A percentile compares a stretch with the other conserved stretches of the same genome.
These are phyloP conservation scores for Metaphire vulgaris DNA, from an alignment of 1,140 invertebrate species.

Conservation along the genomic window DNA sequence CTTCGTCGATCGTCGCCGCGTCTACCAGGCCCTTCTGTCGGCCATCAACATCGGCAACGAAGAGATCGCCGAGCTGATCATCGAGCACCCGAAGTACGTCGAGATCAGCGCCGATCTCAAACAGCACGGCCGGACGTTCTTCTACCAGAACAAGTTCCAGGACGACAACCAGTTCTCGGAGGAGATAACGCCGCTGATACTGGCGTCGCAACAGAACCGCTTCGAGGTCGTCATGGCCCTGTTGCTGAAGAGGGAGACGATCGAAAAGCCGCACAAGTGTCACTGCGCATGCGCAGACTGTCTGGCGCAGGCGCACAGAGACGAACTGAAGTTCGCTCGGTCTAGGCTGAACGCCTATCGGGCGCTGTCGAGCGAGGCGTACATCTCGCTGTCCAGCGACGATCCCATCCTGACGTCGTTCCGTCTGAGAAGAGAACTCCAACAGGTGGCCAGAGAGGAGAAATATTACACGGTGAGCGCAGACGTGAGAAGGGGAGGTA, in stretches of 20 bases:
- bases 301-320: slow-evolving; percentile 49
- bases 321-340: slow-evolving; percentile 37
- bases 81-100: slow-evolving; percentile 47
- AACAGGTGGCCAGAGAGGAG: slow-evolving; percentile 24
- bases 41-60: slow-evolving; percentile 49
- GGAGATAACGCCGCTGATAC: slow-evolving; percentile 47
- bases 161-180: slow-evolving; percentile 27
- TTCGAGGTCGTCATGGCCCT: slow-evolving; percentile 51
- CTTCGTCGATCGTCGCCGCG: slow-evolving; percentile 41
- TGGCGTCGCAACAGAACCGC: slow-evolving; percentile 49
- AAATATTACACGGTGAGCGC: slow-evolving; percentile 29
- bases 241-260: slow-evolving; percentile 46
- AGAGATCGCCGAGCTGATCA: slow-evolving; percentile 47
- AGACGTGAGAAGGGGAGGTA: no score
- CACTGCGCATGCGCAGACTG: slow-evolving; percentile 58
- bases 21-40: slow-evolving; percentile 48
- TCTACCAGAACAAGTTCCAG: slow-evolving; percentile 8
- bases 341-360: slow-evolving; percentile 49
- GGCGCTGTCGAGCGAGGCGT: slow-evolving; percentile 53
- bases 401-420: slow-evolving; percentile 65
- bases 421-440: slow-evolving; percentile 57
- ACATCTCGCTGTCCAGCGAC: slow-evolving; percentile 60
- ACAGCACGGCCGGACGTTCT: slow-evolving; percentile 23
- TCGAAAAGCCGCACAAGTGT: slow-evolving; percentile 57
- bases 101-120: slow-evolving; percentile 43